A percentile compares a stretch with the other conserved stretches of the same genome.
Conservation (phyloP, 2,888 invertebrate genomes). For the Tolmerus cingulatus region DNA sequence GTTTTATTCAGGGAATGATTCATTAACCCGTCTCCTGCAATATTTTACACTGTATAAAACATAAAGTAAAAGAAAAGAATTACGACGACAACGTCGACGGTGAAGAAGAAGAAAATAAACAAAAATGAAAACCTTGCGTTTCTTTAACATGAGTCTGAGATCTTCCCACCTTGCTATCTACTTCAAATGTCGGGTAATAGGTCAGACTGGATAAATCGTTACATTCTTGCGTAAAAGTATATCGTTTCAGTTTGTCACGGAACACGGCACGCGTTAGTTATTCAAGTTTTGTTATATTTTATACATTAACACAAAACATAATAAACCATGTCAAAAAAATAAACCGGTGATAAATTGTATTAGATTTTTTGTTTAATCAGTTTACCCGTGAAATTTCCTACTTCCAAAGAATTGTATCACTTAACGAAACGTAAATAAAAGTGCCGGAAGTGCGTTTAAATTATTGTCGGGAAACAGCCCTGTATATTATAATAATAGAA, state of each 20-base stretch:
- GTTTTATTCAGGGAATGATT: background rate
- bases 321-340: background rate
- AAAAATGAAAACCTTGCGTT: background rate
- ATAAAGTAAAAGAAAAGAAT: background rate
- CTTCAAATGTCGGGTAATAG: constrained; percentile 1
- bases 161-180: background rate
- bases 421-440: background rate
- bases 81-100: background rate
- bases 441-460: background rate
- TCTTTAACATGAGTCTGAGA: background rate
- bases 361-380: background rate
- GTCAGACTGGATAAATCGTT: constrained; percentile 24
- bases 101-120: background rate
- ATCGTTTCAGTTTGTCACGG: background rate
- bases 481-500: background rate
- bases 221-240: background rate
- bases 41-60: background rate
- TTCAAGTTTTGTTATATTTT: background rate
- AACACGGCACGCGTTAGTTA: background rate
- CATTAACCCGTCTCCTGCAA: constrained; percentile 2
- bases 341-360: background rate
- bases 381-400: background rate
- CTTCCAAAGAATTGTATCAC: background rate
- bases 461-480: background rate
- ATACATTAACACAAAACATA: background rate